Evolutionary conservation across 2,797 vertebrate genomes (phyloP).

Genomic region (Macroramphosus scolopax): DNA sequence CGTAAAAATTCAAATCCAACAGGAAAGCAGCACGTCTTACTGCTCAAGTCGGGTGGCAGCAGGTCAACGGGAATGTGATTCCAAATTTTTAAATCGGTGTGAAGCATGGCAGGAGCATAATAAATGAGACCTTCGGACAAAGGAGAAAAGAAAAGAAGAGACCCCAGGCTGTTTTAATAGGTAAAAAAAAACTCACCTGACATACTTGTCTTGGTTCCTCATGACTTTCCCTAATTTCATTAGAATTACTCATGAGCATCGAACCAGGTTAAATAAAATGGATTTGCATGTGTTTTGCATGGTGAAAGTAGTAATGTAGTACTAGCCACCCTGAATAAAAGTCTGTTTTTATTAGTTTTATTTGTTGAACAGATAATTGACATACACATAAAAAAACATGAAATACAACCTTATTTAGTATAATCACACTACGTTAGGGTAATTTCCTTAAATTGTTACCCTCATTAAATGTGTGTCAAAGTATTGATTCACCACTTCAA

Average conservation of each 20-base stretch:
- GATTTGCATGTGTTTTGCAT: no score
- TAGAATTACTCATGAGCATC: background rate
- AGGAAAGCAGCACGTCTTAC: slow-evolving; percentile 14
- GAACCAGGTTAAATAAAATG: no score
- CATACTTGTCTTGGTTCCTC: background rate
- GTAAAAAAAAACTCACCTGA: background rate
- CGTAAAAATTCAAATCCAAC: slow-evolving; percentile 17
- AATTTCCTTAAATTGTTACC: no score
- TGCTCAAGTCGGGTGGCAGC: slow-evolving; percentile 16
- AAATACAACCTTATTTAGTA: no score
- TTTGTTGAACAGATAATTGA: no score
- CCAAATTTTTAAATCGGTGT: slow-evolving; percentile 54
- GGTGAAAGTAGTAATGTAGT: background rate
- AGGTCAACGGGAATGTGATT: slow-evolving; percentile 53
- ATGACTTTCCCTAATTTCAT: background rate
- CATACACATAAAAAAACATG: no score
- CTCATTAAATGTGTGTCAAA: no score
- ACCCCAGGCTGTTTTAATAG: background rate
- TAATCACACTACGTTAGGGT: no score
- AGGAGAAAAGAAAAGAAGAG: background rate
- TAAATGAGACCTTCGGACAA: slow-evolving; percentile 19
- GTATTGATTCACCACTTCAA: no score
- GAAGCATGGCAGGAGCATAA: slow-evolving; percentile 29
- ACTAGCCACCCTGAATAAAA: no score
- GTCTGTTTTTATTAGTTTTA: no score